Base-by-base conservation (phyloP, 2,113 vertebrate genomes). In the Gasterosteus nipponicus region DNA sequence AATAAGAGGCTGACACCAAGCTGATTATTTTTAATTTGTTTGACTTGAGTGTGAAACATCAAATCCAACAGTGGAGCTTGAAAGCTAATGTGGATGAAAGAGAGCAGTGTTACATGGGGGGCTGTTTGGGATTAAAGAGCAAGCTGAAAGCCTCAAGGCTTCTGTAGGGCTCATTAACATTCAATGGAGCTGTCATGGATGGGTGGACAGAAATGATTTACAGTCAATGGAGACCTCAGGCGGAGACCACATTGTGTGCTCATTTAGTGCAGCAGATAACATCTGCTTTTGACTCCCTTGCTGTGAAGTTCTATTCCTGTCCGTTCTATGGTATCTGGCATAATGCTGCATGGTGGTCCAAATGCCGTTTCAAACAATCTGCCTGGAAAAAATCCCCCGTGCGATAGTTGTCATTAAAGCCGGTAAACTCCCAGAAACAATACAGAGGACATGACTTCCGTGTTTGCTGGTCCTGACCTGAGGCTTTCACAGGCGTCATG, bases 121-220 rank as follows among this genome's bases (percentile, higher is more conserved):
- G 33, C 33, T 58, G 26, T 39, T 42, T 75, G 70, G 73, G 81
- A 88, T 84, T 84, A 87, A 75, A 88, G 84, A 59, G 3, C 58
- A 26, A 18, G 22, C 15, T 63, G 72, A 49, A 22, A 70, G 70
- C 73, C 77, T 63, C 63, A 69, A 69, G 83, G 73, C 51, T 71
- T 62, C 0, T 72, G 66, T 53, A 85, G 76, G 86, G 68, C 73
- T 84, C 87, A 91, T 91, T 91, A 89, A 80, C 82, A 54, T 65
- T 70, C 61, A 81, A 62, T 81, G 74, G 64, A 53, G 66, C 67
- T 69, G 72, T 82, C 82, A 84, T 33, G 74, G 81, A 69, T 70
- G 80, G 56, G n/a, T 47, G 75, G 4, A 54, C 69, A 78, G 51
- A 54, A 75, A 88, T 66, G 58, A 64, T 78, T 76, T 68, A 60